phyloP scores from a whole-genome alignment of 2,113 vertebrate genomes.

The Corvus cornix region DNA sequence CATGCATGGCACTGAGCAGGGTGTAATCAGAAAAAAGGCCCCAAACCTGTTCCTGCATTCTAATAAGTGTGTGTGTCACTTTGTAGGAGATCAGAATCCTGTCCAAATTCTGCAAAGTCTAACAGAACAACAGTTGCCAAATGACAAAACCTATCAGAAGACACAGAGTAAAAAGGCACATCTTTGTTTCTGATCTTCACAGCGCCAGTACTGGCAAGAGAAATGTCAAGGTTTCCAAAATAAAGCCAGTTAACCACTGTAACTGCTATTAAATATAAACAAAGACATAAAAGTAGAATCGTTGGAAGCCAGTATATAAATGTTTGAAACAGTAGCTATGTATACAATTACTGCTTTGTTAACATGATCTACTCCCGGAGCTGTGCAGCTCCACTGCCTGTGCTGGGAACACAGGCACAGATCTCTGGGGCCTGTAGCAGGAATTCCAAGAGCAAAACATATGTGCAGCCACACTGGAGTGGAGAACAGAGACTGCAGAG shows the following conservation, averaged over 20 bases:
- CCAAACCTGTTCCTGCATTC: conserved; percentile 31
- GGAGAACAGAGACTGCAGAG: not conserved
- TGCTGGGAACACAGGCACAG: not conserved
- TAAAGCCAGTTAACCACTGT: conserved; percentile 20
- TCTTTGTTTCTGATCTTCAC: conserved; percentile 39
- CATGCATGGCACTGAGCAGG: conserved; percentile 36
- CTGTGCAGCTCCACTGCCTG: not conserved
- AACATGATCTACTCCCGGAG: not conserved
- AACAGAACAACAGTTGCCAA: conserved; percentile 47
- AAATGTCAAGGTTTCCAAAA: conserved; percentile 25
- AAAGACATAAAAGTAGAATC: not conserved
- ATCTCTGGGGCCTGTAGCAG: not conserved
- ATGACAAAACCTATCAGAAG: conserved; percentile 52
- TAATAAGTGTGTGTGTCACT: not conserved
- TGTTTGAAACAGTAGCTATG: conserved; percentile 2
- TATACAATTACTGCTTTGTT: not conserved
- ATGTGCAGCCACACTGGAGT: not conserved
- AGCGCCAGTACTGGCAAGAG: not conserved
- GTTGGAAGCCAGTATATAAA: not conserved
- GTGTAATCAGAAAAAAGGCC: conserved; percentile 27
- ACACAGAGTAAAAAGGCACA: conserved; percentile 24
- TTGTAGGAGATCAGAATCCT: conserved; percentile 50
- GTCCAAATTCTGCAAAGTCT: conserved; percentile 34
- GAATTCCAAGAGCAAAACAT: not conserved
- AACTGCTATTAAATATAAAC: conserved; percentile 46